Evolutionary conservation across 2,113 vertebrate genomes (phyloP), one percentile per base, ranked within the genome.

Genomic region (Gymnarchus niloticus): DNA sequence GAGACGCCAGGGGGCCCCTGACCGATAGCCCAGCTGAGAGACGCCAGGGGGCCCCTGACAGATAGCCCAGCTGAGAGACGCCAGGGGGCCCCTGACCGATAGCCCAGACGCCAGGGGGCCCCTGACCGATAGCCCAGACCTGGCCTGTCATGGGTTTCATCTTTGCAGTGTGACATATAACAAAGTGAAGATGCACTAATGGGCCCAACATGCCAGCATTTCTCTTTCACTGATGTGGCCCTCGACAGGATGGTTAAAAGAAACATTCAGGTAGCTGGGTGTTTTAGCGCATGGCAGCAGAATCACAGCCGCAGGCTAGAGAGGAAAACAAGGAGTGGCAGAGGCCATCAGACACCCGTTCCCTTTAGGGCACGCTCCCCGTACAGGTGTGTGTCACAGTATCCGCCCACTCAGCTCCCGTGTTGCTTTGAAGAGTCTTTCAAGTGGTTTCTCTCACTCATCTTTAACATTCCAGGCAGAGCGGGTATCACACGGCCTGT

Each of bases 381-480:
- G 49, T 3, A 33, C 12, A 54, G 80, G 28, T 81, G 49, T 37
- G 25, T 23, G 49, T 33, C 33, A 81, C n/a, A 10, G 9, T n/a
- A 19, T 28, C 48, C 25, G 19, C 10, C 2, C 25, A 88, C 88
- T 83, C 81, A 8, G 44, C 12, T 83, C 65, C 65, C 33, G 5
- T 4, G 12, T 87, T 89, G 86, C 88, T 84, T 78, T n/a, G 54
- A 41, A 19, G 19, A 84, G 87, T 87, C 88, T 85, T 88, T 86
- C 83, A 86, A 82, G 87, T 14, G 17, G 89, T 88, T 87, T 57
- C 87, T 17, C 84, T 87, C 89, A 1, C 28, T 87, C 83, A 85
- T 88, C 88, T 91, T 89, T 88, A 88, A 87, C 85, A 88, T 91
- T 91, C 86, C 86, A 5, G 56, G 83, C 86, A 86, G 87, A 56